phyloP scores from a whole-genome alignment of 2,797 vertebrate species.

The Lindbergichthys nudifrons region DNA sequence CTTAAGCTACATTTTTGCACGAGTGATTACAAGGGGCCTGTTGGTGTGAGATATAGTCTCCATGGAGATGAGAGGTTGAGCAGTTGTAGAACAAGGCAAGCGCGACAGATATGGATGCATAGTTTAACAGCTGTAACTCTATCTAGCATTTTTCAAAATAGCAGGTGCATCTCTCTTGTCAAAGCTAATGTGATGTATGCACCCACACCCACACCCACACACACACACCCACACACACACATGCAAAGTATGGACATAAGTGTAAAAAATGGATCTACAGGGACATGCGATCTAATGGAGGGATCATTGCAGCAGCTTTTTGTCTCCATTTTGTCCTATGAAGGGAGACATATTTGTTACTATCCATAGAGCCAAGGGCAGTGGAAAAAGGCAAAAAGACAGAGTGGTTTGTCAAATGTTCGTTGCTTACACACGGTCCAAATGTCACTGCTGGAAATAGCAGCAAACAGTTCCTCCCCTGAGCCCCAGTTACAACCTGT shows the following conservation, averaged over 20 bases:
- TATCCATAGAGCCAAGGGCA: slow-evolving; percentile 38
- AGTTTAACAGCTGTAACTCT: slow-evolving; percentile 33
- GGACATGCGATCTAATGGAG: slow-evolving; percentile 52
- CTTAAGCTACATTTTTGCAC: slow-evolving; percentile 16
- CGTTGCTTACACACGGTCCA: slow-evolving; percentile 21
- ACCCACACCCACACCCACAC: not conserved
- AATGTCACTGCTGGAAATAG: slow-evolving; percentile 24
- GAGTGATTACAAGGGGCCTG: not conserved
- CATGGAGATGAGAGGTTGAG: not conserved
- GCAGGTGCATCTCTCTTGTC: slow-evolving; percentile 10
- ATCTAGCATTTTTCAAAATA: not conserved
- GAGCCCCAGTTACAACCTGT: slow-evolving; percentile 29
- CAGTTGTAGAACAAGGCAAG: slow-evolving; percentile 23
- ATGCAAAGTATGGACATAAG: slow-evolving; percentile 7
- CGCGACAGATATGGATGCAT: slow-evolving; percentile 46
- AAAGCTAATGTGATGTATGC: not conserved
- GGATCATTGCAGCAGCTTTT: slow-evolving; percentile 28
- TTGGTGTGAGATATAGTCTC: slow-evolving; percentile 5
- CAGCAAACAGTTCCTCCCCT: slow-evolving; percentile 30
- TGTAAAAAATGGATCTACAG: slow-evolving; percentile 28
- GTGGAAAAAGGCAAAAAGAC: slow-evolving; percentile 47
- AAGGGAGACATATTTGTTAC: slow-evolving; percentile 33
- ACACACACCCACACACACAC: not conserved
- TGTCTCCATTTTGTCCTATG: slow-evolving; percentile 24
- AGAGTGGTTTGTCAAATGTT: slow-evolving; percentile 51